Conservation (phyloP, 2,113 vertebrate species). For the Nerophis lumbriciformis region DNA sequence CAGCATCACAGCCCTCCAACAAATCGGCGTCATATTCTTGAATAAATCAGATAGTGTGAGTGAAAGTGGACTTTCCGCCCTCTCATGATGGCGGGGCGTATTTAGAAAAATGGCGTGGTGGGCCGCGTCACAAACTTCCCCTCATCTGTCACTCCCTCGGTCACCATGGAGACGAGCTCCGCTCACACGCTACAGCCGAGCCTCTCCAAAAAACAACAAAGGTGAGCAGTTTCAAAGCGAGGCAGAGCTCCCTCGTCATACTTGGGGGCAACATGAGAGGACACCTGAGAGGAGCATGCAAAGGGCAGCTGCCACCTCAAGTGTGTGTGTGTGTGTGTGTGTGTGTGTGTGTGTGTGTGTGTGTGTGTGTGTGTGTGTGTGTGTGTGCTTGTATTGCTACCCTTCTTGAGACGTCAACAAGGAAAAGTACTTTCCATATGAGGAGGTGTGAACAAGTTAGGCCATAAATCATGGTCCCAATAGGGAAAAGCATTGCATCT, state of each 20-base stretch:
- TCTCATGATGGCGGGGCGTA: not conserved
- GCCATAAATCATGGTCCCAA: too few relatives aligned
- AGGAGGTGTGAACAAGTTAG: too few relatives aligned
- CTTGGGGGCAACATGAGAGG: conserved; percentile 3
- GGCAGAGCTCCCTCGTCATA: conserved; percentile 4
- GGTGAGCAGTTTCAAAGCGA: not conserved
- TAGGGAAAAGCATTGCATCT: too few relatives aligned
- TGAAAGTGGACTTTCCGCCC: too few relatives aligned
- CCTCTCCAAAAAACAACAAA: not conserved
- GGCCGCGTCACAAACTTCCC: conserved; percentile 35
- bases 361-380: conserved; percentile 8
- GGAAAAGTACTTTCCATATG: too few relatives aligned
- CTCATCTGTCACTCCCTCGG: conserved; percentile 57
- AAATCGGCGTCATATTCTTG: too few relatives aligned
- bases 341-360: not conserved
- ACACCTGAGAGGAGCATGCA: conserved; percentile 22
- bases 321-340: conserved; percentile 11
- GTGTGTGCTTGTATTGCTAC: not conserved
- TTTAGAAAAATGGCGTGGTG: too few relatives aligned
- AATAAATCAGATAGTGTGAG: too few relatives aligned
- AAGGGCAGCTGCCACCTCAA: conserved; percentile 50
- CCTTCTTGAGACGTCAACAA: too few relatives aligned
- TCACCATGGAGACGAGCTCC: conserved; percentile 62
- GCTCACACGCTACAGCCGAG: conserved; percentile 46
- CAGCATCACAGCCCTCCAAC: not conserved